phyloP scores from a whole-genome alignment of 2,113 vertebrate species.

The Pygoscelis antarcticus region DNA sequence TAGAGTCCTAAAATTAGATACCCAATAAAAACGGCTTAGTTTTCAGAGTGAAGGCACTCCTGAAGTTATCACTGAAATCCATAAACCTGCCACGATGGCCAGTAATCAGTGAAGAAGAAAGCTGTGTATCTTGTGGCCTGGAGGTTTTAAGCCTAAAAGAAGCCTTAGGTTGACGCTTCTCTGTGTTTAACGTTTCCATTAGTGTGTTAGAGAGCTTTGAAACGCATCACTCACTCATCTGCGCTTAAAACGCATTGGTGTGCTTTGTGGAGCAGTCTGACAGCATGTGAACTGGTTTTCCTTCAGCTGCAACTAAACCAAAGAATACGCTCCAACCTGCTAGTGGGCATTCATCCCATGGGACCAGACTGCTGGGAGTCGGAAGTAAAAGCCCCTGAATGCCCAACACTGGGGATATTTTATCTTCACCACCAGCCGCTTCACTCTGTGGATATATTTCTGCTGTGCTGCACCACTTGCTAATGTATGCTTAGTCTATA shows the following conservation, averaged over 20 bases:
- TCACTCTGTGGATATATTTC: not conserved
- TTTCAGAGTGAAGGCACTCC: not conserved
- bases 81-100: not conserved
- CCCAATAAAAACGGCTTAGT: not conserved
- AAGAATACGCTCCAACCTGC: not conserved
- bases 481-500: not conserved
- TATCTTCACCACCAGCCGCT: not conserved
- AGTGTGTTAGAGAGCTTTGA: not conserved
- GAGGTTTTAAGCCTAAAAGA: not conserved
- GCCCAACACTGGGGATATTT: not conserved
- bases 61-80: not conserved
- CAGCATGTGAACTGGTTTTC: not conserved
- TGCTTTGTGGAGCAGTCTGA: not conserved
- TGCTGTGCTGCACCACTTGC: not conserved
- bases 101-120: not conserved
- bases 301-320: not conserved
- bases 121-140: not conserved
- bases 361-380: not conserved
- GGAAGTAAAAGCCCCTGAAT: not conserved
- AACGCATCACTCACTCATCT: not conserved
- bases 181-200: not conserved
- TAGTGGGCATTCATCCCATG: not conserved
- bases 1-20: not conserved
- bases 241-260: fast-evolving
- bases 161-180: not conserved